phyloP scores from a whole-genome alignment of 2,113 vertebrate species.

The sheep (Ovis aries) region ARS-UI_Ramb_v3.0 NC_056058.1:10385501-10386000 shows the following conservation, averaged over 20 bases:
- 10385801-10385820: not conserved
- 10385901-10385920: not conserved
- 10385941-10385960: not conserved
- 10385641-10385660: not conserved
- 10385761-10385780: not conserved
- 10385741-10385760: not conserved
- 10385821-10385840: not conserved
- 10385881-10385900: not conserved
- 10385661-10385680: rapidly evolving
- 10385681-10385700: not conserved
- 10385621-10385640: not conserved
- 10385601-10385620: not conserved
- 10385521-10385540: not conserved
- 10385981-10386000: not conserved
- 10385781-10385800: not conserved
- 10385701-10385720: not conserved
- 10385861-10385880: not conserved
- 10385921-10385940: not conserved
- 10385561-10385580: not conserved
- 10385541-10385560: not conserved
- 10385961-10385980: not conserved
- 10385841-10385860: not conserved
- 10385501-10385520: not conserved
- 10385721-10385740: not conserved
- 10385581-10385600: not conserved